phyloP scores from a whole-genome alignment of 2,113 vertebrate species.

The Polyodon spathula region DNA sequence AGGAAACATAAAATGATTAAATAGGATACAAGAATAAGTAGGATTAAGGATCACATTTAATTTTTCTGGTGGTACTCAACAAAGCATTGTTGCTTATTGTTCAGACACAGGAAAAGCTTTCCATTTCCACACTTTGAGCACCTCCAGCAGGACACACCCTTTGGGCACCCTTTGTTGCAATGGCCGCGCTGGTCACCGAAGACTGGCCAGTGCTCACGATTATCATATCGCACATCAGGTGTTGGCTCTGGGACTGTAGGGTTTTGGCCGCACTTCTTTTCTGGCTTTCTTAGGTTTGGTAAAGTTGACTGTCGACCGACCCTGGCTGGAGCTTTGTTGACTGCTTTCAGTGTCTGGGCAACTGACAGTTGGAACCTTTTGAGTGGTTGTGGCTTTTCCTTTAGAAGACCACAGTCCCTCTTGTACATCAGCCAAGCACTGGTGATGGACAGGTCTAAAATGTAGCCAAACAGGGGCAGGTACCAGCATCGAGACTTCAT shows the following conservation, averaged over 20 bases:
- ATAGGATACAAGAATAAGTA: too few relatives aligned
- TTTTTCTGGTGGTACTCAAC: conserved; percentile 21
- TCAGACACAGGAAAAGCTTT: too few relatives aligned
- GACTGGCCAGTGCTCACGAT: conserved; percentile 20
- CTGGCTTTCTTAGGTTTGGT: conserved; percentile 2
- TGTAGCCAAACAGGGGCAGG: conserved; percentile 17
- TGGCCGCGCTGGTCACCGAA: conserved; percentile 12
- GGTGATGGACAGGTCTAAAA: conserved; percentile 20
- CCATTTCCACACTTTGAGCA: conserved; percentile 17
- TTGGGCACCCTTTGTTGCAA: conserved; percentile 22
- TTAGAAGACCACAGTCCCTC: too few relatives aligned
- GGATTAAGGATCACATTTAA: too few relatives aligned
- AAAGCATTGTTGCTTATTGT: conserved; percentile 19
- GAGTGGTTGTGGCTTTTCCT: too few relatives aligned
- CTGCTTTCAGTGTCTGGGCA: too few relatives aligned
- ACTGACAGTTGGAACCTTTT: too few relatives aligned
- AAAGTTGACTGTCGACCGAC: conserved; percentile 7
- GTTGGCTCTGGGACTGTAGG: conserved; percentile 6
- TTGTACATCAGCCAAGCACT: conserved; percentile 24
- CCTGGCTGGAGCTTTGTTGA: conserved; percentile 12
- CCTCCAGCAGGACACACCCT: conserved; percentile 21
- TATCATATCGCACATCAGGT: conserved; percentile 12
- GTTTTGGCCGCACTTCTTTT: conserved; percentile 10
- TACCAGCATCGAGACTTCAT: conserved; percentile 20
- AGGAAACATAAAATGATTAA: too few relatives aligned